A percentile compares a stretch with the other conserved stretches of the same genome.
phyloP scores from a whole-genome alignment of 2,113 vertebrate species.

The Hemicordylus capensis region DNA sequence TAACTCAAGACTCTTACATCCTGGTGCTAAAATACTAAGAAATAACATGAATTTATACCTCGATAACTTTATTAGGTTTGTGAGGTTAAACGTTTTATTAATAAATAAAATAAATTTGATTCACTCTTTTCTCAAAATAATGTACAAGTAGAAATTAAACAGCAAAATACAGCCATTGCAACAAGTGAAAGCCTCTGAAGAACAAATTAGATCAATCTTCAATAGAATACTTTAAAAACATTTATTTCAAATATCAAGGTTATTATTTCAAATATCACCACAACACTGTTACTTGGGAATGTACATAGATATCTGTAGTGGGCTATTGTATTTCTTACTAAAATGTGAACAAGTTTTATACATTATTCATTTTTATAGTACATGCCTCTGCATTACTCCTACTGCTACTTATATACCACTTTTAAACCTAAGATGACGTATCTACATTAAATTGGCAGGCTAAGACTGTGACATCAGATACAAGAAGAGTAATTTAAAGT shows the following conservation, averaged over 20 bases:
- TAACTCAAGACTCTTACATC: not conserved
- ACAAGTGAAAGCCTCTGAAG: not conserved
- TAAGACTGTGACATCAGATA: not conserved
- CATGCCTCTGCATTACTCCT: too few relatives aligned
- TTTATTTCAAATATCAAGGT: not conserved
- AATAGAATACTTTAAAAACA: not conserved
- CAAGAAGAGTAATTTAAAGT: not conserved
- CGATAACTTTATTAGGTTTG: not conserved
- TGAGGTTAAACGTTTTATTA: not conserved
- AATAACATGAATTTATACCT: not conserved
- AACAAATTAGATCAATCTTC: not conserved
- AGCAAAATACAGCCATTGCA: not conserved
- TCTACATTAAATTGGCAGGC: not conserved
- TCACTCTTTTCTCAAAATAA: too few relatives aligned
- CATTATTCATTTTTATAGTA: not conserved
- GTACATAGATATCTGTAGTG: not conserved
- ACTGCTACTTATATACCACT: too few relatives aligned
- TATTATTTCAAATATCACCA: too few relatives aligned
- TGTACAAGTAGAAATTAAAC: too few relatives aligned
- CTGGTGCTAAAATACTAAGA: not conserved
- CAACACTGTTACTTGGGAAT: not conserved
- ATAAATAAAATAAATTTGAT: not conserved
- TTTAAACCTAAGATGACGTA: too few relatives aligned
- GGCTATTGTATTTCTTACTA: not conserved
- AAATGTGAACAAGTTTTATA: not conserved